Evolutionary conservation across 2,113 vertebrate species (phyloP).

Genomic region (Rhea pennata): DNA sequence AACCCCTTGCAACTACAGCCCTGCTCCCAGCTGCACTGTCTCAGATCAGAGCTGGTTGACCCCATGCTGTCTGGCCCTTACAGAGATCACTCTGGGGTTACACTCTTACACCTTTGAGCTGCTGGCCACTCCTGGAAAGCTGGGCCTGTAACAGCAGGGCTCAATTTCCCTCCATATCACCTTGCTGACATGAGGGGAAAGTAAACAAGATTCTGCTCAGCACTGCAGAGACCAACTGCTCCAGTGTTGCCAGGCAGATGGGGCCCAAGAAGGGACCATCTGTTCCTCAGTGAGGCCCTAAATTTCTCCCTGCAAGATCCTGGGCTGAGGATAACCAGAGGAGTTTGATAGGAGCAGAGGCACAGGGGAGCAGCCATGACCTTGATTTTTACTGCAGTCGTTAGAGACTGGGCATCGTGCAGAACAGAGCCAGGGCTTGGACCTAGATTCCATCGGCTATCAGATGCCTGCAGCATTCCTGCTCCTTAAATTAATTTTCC

Average conservation of each 20-base stretch:
- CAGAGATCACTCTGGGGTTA: background rate
- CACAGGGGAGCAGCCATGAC: background rate
- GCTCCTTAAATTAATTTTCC: rapidly evolving
- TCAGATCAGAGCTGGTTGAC: background rate
- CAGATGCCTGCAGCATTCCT: background rate
- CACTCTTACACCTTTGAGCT: rapidly evolving
- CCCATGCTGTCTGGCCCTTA: background rate
- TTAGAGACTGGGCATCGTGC: background rate
- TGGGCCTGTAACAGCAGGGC: background rate
- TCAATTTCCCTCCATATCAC: background rate
- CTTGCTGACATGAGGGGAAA: conserved; percentile 32
- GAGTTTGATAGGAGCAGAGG: background rate
- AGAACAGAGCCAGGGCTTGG: background rate
- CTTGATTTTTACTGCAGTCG: background rate
- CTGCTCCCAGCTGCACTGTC: background rate
- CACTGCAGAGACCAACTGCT: conserved; percentile 39
- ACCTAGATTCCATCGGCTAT: rapidly evolving
- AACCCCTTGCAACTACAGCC: background rate
- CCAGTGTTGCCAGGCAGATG: conserved; percentile 57
- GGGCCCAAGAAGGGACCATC: conserved; percentile 59
- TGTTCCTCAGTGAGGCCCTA: background rate
- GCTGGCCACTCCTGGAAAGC: background rate
- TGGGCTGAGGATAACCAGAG: background rate
- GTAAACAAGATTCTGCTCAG: conserved; percentile 53
- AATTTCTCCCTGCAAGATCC: background rate